Percentiles rank a stretch among this genome's conserved stretches.
Evolutionary conservation across 2,888 invertebrate genomes (phyloP).

Genomic region (Epistrophe eligans): DNA sequence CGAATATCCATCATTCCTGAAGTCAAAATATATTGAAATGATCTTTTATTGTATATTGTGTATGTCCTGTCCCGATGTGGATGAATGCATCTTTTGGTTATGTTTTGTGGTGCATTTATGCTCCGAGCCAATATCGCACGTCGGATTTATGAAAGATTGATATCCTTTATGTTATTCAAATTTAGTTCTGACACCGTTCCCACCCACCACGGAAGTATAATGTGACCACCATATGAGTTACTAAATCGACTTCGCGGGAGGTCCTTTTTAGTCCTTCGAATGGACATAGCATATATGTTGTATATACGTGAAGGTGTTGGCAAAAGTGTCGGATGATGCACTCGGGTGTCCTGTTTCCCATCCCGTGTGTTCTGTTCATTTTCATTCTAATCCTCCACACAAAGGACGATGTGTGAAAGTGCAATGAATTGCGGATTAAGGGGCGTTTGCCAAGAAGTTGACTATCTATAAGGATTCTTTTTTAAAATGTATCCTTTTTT

Average conservation of each 20-base stretch:
- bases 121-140: conserved; percentile 61
- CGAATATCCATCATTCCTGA: conserved; percentile 67
- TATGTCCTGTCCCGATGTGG: conserved; percentile 53
- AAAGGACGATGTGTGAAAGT: conserved; percentile 78
- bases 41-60: conserved; percentile 37
- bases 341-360: conserved; percentile 67
- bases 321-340: conserved; percentile 71
- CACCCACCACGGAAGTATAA: conserved; percentile 71
- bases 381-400: conserved; percentile 65
- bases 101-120: conserved; percentile 32
- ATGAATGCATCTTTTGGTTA: conserved; percentile 61
- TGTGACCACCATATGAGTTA: conserved; percentile 64
- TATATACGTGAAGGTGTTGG: conserved; percentile 72
- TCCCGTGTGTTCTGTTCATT: conserved; percentile 30
- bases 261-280: conserved; percentile 48
- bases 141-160: conserved; percentile 69
- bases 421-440: conserved; percentile 78
- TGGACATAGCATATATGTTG: neutral
- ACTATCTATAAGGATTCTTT: conserved; percentile 65
- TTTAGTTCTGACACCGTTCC: conserved; percentile 50
- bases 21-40: conserved; percentile 75
- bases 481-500: conserved; percentile 45
- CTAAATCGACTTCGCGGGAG: conserved; percentile 58
- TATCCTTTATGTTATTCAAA: conserved; percentile 72
- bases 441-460: conserved; percentile 74